Percentiles rank a stretch among this genome's conserved stretches.
Conservation (phyloP, 2,888 invertebrate species). For the Cantharis nigra region DNA sequence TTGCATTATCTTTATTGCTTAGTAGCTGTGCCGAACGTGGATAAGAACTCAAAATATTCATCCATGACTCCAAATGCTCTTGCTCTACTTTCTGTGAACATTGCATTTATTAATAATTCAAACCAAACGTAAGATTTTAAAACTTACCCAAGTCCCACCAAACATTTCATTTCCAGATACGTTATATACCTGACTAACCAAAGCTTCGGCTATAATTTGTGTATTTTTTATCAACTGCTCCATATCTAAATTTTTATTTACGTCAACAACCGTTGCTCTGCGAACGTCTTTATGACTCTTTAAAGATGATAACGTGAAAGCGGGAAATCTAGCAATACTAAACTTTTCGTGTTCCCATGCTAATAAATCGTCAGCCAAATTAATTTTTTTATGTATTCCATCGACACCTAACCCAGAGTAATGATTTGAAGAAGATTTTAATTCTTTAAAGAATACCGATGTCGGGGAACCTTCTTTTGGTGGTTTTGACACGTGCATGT, state of each 20-base stretch:
- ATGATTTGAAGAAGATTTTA: slow-evolving; percentile 59
- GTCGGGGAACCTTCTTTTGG: slow-evolving; percentile 85
- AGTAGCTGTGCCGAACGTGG: slow-evolving; percentile 77
- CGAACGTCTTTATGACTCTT: slow-evolving; percentile 68
- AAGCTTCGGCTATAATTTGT: slow-evolving; percentile 76
- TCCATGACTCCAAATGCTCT: slow-evolving; percentile 74
- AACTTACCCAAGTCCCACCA: slow-evolving; percentile 73
- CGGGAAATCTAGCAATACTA: slow-evolving; percentile 88
- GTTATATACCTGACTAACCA: slow-evolving; percentile 83
- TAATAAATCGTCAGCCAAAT: slow-evolving; percentile 86
- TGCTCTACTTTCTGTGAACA: slow-evolving; percentile 72
- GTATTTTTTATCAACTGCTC: slow-evolving; percentile 70
- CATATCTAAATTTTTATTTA: slow-evolving; percentile 60
- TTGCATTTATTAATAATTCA: slow-evolving; percentile 6
- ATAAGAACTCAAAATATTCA: slow-evolving; percentile 72
- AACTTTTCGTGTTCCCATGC: slow-evolving; percentile 98
- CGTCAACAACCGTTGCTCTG: slow-evolving; percentile 68
- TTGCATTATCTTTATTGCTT: slow-evolving; percentile 65
- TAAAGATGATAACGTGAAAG: slow-evolving; percentile 86
- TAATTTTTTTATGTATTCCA: slow-evolving; percentile 93
- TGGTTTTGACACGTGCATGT: slow-evolving; percentile 95
- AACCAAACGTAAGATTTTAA: background rate
- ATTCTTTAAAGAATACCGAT: slow-evolving; percentile 67
- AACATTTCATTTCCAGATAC: slow-evolving; percentile 70
- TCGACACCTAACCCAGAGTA: slow-evolving; percentile 60